Evolutionary conservation across 1,140 invertebrate species (phyloP).

Genomic region (Orchesella cincta): DNA sequence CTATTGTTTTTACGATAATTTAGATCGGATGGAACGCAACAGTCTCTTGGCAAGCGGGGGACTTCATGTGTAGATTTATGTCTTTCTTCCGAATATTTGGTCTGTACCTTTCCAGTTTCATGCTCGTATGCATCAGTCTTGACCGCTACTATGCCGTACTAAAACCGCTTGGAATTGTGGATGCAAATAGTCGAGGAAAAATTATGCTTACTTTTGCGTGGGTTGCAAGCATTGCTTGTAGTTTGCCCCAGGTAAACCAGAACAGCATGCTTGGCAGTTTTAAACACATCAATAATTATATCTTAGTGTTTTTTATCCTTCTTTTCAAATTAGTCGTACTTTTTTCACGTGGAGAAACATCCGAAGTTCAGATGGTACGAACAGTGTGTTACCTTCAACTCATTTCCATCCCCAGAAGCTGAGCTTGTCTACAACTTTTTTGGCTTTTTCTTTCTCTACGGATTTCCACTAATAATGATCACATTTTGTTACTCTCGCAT

Average conservation of each 20-base stretch:
- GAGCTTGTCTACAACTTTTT: conserved; percentile 75
- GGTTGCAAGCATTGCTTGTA: conserved; percentile 74
- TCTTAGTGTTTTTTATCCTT: too few relatives aligned
- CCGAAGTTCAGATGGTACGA: conserved; percentile 72
- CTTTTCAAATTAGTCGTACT: conserved; percentile 71
- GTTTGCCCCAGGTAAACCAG: conserved; percentile 78
- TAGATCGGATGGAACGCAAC: conserved; percentile 56
- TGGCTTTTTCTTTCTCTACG: conserved; percentile 82
- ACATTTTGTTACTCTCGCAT: conserved; percentile 84
- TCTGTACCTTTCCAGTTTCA: conserved; percentile 80
- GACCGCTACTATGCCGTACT: conserved; percentile 83
- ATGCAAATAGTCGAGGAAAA: conserved; percentile 70
- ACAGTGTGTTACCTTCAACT: conserved; percentile 79
- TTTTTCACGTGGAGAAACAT: conserved; percentile 79
- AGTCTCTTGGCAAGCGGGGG: conserved; percentile 54
- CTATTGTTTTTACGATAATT: background rate
- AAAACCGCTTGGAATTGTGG: conserved; percentile 71
- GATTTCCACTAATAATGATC: conserved; percentile 77
- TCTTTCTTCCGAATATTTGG: conserved; percentile 82
- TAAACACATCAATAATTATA: too few relatives aligned
- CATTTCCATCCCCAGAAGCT: conserved; percentile 66
- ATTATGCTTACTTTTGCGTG: conserved; percentile 76
- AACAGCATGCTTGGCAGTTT: too few relatives aligned
- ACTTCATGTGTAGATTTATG: conserved; percentile 68
- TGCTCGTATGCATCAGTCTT: conserved; percentile 82